A percentile compares a stretch with the other conserved stretches of the same genome.
These are phyloP conservation scores for Pteronotus mesoamericanus DNA, from an alignment of 2,797 vertebrate species.

Conservation along the genomic window DNA sequence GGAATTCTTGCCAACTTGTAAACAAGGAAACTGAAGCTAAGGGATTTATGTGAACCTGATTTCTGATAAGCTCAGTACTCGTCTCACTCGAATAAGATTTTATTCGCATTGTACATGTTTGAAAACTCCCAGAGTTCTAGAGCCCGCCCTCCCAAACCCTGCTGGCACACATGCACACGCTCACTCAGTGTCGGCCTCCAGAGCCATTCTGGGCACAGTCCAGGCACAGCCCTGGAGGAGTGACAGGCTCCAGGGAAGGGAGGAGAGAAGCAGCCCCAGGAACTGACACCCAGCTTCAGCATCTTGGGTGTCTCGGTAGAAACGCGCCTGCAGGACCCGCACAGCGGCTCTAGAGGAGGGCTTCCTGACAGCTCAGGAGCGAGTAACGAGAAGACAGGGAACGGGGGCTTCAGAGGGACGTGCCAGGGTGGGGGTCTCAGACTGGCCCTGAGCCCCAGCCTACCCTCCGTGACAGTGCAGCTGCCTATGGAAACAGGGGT, in stretches of 20 bases:
- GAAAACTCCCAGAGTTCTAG: not conserved
- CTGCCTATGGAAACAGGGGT: not conserved
- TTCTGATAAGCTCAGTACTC: not conserved
- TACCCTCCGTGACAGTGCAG: not conserved
- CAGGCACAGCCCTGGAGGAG: not conserved
- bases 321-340: accelerated
- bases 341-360: not conserved
- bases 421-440: not conserved
- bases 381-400: no score
- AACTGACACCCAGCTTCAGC: not conserved
- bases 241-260: not conserved
- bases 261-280: not conserved
- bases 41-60: not conserved
- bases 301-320: not conserved
- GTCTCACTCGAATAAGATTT: not conserved
- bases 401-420: not conserved
- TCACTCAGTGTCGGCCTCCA: not conserved
- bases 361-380: not conserved
- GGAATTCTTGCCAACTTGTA: slow-evolving; percentile 56
- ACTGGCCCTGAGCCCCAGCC: not conserved
- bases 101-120: not conserved
- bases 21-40: slow-evolving; percentile 43
- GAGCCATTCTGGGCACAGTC: not conserved
- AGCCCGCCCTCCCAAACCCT: not conserved
- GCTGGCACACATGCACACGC: accelerated